phyloP scores from a whole-genome alignment of 2,888 invertebrate genomes.

The Lagria hirta region DNA sequence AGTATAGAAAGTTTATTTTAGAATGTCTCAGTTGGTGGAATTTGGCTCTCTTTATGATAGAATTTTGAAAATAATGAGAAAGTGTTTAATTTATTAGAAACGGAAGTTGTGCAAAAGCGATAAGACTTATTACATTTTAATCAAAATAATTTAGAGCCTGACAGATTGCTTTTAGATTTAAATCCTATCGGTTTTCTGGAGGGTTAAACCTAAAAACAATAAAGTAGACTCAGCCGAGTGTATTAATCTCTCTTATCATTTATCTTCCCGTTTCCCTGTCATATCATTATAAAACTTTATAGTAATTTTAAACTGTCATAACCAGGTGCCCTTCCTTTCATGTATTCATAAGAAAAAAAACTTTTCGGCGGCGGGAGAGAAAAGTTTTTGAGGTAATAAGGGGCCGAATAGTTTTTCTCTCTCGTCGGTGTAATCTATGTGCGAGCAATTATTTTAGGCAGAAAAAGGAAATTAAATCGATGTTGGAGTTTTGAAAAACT shows the following conservation, averaged over 20 bases:
- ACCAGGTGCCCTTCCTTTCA: conserved; percentile 34
- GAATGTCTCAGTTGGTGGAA: too few species aligned
- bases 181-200: conserved; percentile 8
- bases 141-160: too few species aligned
- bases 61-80: too few species aligned
- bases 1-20: too few species aligned
- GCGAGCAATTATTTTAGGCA: conserved; percentile 32
- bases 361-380: too few species aligned
- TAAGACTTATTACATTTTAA: too few species aligned
- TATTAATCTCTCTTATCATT: conserved; percentile 31
- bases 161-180: too few species aligned
- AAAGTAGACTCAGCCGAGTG: conserved; percentile 23
- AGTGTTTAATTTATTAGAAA: too few species aligned
- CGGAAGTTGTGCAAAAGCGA: too few species aligned
- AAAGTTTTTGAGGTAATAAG: conserved; percentile 33
- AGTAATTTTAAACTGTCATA: conserved; percentile 39
- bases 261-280: conserved; percentile 28
- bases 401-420: conserved; percentile 26
- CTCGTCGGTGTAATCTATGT: conserved; percentile 34
- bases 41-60: too few species aligned
- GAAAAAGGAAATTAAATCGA: conserved; percentile 27
- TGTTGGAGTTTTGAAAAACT: conserved; percentile 18
- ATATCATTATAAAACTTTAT: conserved; percentile 32
- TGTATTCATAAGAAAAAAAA: conserved; percentile 37
- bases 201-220: conserved; percentile 25